phyloP scores from a whole-genome alignment of 2,888 invertebrate species.

The Parasteatoda lunata region DNA sequence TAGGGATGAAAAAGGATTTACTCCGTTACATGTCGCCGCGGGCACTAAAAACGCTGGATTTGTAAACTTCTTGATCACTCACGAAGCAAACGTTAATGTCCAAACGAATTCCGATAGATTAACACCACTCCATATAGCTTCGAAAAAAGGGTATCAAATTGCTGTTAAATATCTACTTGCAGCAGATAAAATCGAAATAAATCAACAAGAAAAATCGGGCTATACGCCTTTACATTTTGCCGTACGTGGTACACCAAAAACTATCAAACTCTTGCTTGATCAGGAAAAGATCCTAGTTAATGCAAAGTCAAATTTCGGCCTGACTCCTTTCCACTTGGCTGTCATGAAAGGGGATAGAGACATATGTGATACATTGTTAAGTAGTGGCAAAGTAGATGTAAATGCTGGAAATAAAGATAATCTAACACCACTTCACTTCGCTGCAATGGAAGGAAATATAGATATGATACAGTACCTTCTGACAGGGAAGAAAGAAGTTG shows the following conservation, averaged over 20 bases:
- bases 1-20: background rate
- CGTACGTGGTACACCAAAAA: background rate
- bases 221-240: conserved; percentile 8
- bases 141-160: background rate
- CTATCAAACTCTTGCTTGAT: background rate
- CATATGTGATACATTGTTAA: no score
- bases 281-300: background rate
- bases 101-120: background rate
- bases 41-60: background rate
- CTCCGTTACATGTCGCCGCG: background rate
- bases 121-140: background rate
- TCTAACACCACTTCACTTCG: no score
- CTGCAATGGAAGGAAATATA: background rate
- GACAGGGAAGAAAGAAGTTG: background rate
- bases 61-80: background rate
- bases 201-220: background rate
- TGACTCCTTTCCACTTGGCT: background rate
- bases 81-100: background rate
- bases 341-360: background rate
- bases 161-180: background rate
- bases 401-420: no score
- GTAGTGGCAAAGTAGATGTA: no score
- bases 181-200: background rate
- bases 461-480: background rate
- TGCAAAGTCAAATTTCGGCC: background rate